Evolutionary conservation across 2,797 vertebrate species (phyloP).

Genomic region (Oreonectes daqikongensis): DNA sequence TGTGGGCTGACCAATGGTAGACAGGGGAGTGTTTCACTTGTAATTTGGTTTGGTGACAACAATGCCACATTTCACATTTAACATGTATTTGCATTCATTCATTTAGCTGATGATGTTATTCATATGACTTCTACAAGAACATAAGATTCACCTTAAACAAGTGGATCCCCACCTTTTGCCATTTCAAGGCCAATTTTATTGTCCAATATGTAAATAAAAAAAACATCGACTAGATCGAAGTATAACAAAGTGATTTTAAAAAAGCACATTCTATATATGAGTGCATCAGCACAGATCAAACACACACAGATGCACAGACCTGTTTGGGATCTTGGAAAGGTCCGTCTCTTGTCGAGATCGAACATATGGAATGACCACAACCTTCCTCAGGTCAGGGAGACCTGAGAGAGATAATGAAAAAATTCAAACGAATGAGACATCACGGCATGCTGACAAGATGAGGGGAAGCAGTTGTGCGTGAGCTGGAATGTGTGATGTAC

Average conservation of each 20-base stretch:
- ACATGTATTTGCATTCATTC: too few relatives aligned
- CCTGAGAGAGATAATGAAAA: constrained; percentile 69
- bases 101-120: too few relatives aligned
- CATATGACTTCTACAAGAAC: too few relatives aligned
- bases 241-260: background rate
- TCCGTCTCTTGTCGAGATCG: constrained; percentile 82
- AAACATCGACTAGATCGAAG: background rate
- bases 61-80: too few relatives aligned
- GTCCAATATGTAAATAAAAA: too few relatives aligned
- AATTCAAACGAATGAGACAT: background rate
- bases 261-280: background rate
- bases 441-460: background rate
- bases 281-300: background rate
- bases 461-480: background rate
- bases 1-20: too few relatives aligned
- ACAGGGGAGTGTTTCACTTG: too few relatives aligned
- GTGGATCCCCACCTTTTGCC: too few relatives aligned
- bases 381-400: constrained; percentile 88
- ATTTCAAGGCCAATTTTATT: too few relatives aligned
- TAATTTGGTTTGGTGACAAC: too few relatives aligned
- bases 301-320: constrained; percentile 71
- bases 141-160: too few relatives aligned
- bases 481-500: constrained; percentile 64
- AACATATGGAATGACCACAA: constrained; percentile 91
- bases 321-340: constrained; percentile 89